Conservation (phyloP, 2,888 invertebrate species). For the Thysanoteuthis rhombus region DNA sequence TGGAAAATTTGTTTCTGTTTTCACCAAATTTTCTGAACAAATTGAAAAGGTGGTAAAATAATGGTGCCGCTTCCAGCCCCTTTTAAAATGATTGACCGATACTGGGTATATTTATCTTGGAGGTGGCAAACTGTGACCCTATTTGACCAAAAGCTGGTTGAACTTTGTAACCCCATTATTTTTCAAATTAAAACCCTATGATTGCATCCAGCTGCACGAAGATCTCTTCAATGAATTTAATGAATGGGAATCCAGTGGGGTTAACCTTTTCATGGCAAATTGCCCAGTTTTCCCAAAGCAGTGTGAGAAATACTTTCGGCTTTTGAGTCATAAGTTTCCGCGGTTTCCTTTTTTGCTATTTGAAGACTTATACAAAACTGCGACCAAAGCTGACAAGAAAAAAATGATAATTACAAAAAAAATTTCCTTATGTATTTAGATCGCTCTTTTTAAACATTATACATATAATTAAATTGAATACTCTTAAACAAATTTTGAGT, state of each 20-base stretch:
- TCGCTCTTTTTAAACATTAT: neutral
- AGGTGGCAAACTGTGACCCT: neutral
- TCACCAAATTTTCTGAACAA: neutral
- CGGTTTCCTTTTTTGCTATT: neutral
- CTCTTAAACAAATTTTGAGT: too few species aligned
- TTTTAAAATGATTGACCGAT: neutral
- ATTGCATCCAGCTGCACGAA: neutral
- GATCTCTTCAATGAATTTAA: neutral
- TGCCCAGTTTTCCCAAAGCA: neutral
- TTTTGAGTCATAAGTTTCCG: neutral
- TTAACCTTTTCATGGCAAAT: neutral
- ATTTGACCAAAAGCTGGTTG: neutral
- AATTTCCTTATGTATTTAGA: neutral
- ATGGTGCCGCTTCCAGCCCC: neutral
- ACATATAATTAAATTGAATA: too few species aligned
- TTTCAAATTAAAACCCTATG: neutral
- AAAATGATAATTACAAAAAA: neutral
- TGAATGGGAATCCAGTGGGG: neutral
- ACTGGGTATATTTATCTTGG: neutral
- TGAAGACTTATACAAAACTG: neutral
- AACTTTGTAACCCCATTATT: neutral
- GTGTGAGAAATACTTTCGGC: neutral
- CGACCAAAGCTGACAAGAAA: neutral
- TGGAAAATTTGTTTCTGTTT: neutral
- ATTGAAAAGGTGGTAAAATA: neutral